Base-by-base conservation (phyloP, 53 echinoderm and acorn worm genomes). In the Luidia sarsii region DNA sequence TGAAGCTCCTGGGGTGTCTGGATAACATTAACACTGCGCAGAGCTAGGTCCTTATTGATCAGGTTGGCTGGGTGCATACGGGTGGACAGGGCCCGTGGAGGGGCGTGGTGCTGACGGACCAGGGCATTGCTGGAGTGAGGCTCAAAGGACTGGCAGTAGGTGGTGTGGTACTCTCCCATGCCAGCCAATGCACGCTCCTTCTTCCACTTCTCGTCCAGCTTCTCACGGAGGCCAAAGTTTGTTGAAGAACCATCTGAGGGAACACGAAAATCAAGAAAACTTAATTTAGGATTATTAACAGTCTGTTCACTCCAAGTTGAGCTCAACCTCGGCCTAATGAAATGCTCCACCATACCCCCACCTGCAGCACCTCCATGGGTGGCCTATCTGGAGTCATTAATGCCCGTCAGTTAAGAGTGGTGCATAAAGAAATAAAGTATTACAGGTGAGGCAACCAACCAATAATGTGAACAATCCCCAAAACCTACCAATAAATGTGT, bases 31-130 rank as follows among this genome's bases (percentile, higher is more conserved):
- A 89, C 66, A 24, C 83, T 90, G 19, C 96, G 43, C 43, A 95
- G 75, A 31, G 70, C 60, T 7, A 88, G 55, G 83, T 95, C 96
- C 68, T 93, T 95, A 39, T 95, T 93, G 39, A 93, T 93, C 54
- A 85, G 88, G 75, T 95, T 95, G 0, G 65, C 86, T 10, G 85
- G 88, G 66, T 93, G 96, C 72, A 95, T 84, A 14, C 88, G 57
- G 3, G 95, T 83, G 23, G 95, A 95, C 7, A 92, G 66, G n/a
- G 81, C 70, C 67, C 82, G 85, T 7, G 90, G 90, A 28, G 96
- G 90, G 14, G 96, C 81, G 37, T 79, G 90, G 54, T 95, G 96
- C 35, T 83, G 75, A 25, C 75, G 87, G 30, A 95, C 90, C 7
- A 92, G 88, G 23, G 96, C 81, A 7, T 54, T 55, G 22, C 37